Base-by-base conservation (phyloP, 2,888 invertebrate genomes). In the Dryobota labecula region DNA sequence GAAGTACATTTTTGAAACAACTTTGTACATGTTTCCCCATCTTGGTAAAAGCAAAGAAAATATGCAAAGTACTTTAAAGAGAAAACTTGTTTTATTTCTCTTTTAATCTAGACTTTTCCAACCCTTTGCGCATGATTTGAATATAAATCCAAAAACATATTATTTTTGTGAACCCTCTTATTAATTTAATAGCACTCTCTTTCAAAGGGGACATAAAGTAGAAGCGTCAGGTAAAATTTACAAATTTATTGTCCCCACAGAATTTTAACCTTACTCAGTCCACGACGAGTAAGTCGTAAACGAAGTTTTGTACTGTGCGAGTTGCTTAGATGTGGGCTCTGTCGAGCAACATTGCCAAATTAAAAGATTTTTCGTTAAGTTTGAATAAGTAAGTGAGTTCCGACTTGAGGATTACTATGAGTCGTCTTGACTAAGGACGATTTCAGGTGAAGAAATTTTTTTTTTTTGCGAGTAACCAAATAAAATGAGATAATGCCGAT, bases 301-400 rank as follows among this genome's bases (percentile, higher is more conserved):
- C 71, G 63, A 74, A 87, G 75, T 82, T 84, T 74, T 81, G 70
- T 66, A 41, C 76, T 63, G 57, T 60, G 33, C 60, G 27, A 67
- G 53, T 54, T 80, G 36, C 73, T 76, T 74, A 71, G 74, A 74
- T 70, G 77, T 73, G 63, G 81, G 76, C n/a, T 73, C 82, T 73
- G 80, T 78, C n/a, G n/a, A 80, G 84, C 88, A 88, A 87, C 87
- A 88, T 87, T 86, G 88, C 86, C 89, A 88, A 92, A 93, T 91
- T 90, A 90, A 90, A 91, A 90, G 89, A 90, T 90, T 92, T 90
- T 89, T 89, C 85, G 83, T 87, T 87, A 87, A 89, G 87, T 91
- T 89, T 88, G 88, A 89, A 89, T 90, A 89, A 90, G 88, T 83
- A 76, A 83, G 75, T 60, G 66, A 79, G 86, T 84, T 80, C 41